Evolutionary conservation across 1,140 invertebrate species (phyloP), one percentile per base, ranked within the genome.

Genomic region (Lasaia peninsularis): DNA sequence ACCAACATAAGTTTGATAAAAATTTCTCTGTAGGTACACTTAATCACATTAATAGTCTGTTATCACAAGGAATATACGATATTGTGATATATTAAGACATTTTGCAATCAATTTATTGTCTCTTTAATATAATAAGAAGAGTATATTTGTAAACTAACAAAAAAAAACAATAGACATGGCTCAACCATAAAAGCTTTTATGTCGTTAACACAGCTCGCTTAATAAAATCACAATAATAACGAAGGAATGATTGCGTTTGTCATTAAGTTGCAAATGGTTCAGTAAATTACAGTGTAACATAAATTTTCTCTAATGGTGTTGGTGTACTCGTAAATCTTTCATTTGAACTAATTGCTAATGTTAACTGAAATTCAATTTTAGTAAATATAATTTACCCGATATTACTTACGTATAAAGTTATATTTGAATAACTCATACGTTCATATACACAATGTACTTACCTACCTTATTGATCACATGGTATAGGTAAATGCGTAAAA

Each of bases 191-290:
- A 44, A 44, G 40, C 40, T 44, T 44, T 44, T 3, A 10, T 16
- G 11, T 18, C 40, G 14, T 44, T 18, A 44, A 44, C 40, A 44
- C 40, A 44, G 16, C 40, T 18, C 40, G 18, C 40, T 44, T 18
- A 44, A 44, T 44, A 44, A 44, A 44, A 44, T 44, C 40, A 44
- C 40, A 44, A 44, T 18, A 20, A 44, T 44, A 20, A 44, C 18
- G 10, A 44, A 44, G 40, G 40, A 44, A 44, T 44, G 40, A 44
- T 44, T 44, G 40, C 40, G 40, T 44, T 44, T 44, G 40, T 44
- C 40, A 44, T 44, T 44, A 44, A 44, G 40, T 44, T 44, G 40
- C 10, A 44, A 44, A 44, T 44, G 40, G 16, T 44, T 44, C 40
- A 44, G 10, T 44, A 44, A 44, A 44, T 44, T 20, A 44, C 40